These are phyloP conservation scores for Stenolophus ochropezus DNA, from an alignment of 2,888 invertebrate species.

Conservation along the genomic window DNA sequence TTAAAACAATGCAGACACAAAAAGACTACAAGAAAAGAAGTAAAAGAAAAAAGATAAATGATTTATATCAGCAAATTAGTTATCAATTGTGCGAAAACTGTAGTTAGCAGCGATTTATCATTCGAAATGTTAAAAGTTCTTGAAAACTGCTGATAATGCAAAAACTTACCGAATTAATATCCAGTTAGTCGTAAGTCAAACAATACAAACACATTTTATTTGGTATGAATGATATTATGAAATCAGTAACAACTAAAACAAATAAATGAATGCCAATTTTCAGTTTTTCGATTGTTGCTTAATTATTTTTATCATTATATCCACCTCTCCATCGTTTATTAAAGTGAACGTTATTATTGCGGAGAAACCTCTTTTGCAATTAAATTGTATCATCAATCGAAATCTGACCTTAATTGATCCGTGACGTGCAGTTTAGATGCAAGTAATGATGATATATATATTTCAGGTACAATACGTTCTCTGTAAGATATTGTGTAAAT, in stretches of 20 bases:
- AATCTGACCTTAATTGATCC: not conserved
- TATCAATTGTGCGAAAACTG: not conserved
- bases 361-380: not conserved
- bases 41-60: not conserved
- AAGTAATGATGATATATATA: not conserved
- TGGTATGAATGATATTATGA: no score
- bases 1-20: not conserved
- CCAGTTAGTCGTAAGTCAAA: not conserved
- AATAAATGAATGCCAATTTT: no score
- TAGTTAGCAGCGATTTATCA: not conserved
- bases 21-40: not conserved
- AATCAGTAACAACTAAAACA: no score
- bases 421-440: not conserved
- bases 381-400: not conserved
- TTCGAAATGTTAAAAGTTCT: not conserved
- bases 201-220: not conserved
- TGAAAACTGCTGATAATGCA: conserved; percentile 1
- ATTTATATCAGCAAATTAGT: not conserved
- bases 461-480: not conserved
- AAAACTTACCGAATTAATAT: not conserved
- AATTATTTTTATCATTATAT: no score
- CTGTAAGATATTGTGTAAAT: not conserved
- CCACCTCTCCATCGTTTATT: not conserved
- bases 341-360: not conserved
- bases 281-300: no score